Evolutionary conservation across 2,888 invertebrate genomes (phyloP), one percentile per base, ranked within the genome.

Genomic region (Chydorus sphaericus): DNA sequence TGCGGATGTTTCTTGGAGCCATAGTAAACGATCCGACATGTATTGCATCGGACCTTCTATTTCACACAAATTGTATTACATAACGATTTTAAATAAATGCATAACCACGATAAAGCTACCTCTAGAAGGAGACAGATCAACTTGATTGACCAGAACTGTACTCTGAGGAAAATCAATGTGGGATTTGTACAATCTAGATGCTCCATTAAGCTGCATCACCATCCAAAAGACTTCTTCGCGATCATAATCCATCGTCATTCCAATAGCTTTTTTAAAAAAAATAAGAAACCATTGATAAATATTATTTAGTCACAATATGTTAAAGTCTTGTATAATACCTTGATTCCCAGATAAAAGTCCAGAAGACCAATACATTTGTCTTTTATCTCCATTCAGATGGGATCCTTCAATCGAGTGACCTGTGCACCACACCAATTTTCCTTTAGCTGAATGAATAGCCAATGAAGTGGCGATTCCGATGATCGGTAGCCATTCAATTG

Each of bases 391-490:
- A 68, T 89, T 88, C 1, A 93, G 73, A 55, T 82, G 76, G 0
- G 89, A 82, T 16, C 86, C 82, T 69, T 89, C 86, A 0, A 94
- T 80, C 0, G 85, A 82, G 63, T 85, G 81, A 0, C 83, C 83
- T 0, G 92, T 92, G 23, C 87, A 85, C 84, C 91, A 94, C 68
- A 93, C 92, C 31, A 94, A 75, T 63, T 83, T 83, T 0, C 88
- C 93, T 62, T 81, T 80, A 39, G 83, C 67, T 0, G 90, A 80
- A 69, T 94, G 93, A 54, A 94, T 78, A 56, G 82, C 81, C 48
- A 94, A 71, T 67, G 89, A 85, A 65, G 82, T 82, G 0, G 85
- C 89, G 36, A 83, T 78, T 1, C 85, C 85, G 37, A 86, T 76
- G 58, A 89, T 81, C 8, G 84, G 83, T 60, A 91, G 75, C 83